A percentile compares a stretch with the other conserved stretches of the same genome.
phyloP scores from a whole-genome alignment of 2,113 vertebrate genomes.

The Phalacrocorax aristotelis region DNA sequence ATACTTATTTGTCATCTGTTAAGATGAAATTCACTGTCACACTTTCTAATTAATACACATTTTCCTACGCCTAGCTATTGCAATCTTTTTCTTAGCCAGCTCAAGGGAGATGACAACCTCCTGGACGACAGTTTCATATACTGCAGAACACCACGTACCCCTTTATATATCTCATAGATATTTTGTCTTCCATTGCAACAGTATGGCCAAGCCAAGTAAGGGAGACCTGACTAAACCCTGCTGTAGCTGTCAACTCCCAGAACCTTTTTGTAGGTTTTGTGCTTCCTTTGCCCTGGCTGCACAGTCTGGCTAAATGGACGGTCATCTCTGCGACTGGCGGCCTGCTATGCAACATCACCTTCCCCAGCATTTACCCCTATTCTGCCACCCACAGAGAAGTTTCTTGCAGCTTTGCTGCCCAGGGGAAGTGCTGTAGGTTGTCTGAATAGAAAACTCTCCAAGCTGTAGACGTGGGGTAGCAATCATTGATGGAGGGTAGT shows the following conservation, averaged over 20 bases:
- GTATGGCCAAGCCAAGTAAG: neutral
- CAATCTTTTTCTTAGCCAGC: neutral
- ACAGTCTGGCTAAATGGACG: neutral
- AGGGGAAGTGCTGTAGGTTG: neutral
- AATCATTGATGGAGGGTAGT: neutral
- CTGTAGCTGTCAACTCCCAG: neutral
- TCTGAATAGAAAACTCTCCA: neutral
- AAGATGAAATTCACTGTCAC: neutral
- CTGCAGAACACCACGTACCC: neutral
- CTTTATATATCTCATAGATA: neutral
- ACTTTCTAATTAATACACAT: neutral
- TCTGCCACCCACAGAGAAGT: neutral
- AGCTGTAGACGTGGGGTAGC: accelerated
- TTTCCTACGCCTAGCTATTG: neutral
- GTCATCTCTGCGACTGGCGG: neutral
- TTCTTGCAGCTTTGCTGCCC: neutral
- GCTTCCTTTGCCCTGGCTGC: neutral
- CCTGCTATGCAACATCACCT: neutral
- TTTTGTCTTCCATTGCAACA: neutral
- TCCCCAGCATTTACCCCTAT: neutral
- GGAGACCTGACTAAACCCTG: neutral
- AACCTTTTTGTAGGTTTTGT: neutral
- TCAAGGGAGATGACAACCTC: neutral
- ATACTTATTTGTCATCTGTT: neutral
- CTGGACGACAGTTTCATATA: neutral